Percentiles rank a stretch among this genome's conserved stretches.
phyloP scores from a whole-genome alignment of 2,888 invertebrate genomes.

The Iselma pallidipennis region DNA sequence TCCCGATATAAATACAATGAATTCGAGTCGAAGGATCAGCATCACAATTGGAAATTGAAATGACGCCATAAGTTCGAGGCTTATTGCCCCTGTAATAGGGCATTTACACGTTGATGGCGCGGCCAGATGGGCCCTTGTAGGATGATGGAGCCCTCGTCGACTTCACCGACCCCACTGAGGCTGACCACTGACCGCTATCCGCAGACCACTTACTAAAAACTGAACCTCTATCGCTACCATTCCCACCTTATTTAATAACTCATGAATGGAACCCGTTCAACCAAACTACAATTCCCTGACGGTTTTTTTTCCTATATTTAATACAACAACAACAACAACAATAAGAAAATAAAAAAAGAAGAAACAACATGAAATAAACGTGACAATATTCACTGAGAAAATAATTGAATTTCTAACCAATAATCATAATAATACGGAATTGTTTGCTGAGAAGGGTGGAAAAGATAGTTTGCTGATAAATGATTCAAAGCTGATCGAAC shows the following conservation, averaged over 20 bases:
- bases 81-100: constrained; percentile 52
- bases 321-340: background rate
- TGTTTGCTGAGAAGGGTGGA: constrained; percentile 8
- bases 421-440: constrained; percentile 1
- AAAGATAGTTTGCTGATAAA: constrained; percentile 45
- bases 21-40: constrained; percentile 40
- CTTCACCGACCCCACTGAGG: constrained; percentile 24
- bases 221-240: constrained; percentile 3
- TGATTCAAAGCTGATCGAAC: constrained; percentile 50
- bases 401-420: constrained; percentile 3
- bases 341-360: background rate
- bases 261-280: constrained; percentile 1
- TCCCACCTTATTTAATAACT: constrained; percentile 6
- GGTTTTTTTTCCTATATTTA: background rate
- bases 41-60: constrained; percentile 57
- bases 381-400: constrained; percentile 1
- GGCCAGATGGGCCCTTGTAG: constrained; percentile 41
- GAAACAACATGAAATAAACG: background rate
- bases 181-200: constrained; percentile 25
- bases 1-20: constrained; percentile 33
- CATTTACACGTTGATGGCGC: constrained; percentile 54
- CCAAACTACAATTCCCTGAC: background rate
- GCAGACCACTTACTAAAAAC: constrained; percentile 15
- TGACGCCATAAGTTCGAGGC: constrained; percentile 52
- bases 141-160: constrained; percentile 31